Evolutionary conservation across 2,888 invertebrate genomes (phyloP), one percentile per base, ranked within the genome.

Genomic region (Cephus sareptanus): DNA sequence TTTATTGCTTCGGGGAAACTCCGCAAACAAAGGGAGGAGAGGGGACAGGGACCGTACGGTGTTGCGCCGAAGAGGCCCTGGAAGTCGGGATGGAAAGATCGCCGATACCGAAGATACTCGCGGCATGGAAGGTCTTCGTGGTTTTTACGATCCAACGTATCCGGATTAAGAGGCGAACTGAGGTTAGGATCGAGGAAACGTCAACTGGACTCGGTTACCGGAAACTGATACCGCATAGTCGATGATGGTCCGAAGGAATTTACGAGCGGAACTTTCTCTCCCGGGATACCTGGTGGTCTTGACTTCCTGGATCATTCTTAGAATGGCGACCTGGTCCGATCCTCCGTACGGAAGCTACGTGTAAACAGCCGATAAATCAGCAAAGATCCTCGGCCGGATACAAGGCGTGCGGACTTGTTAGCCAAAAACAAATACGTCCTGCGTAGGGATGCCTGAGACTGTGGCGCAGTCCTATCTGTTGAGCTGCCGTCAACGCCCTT

Each of bases 371-470:
- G 35, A 79, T 79, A 76, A 74, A 75, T 79, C 79, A 77, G 79
- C 76, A 15, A 34, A 69, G 68, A 70, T 77, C 34, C 56, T 34
- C 30, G 73, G 76, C 79, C 78, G 78, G 78, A 78, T 78, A 73
- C 35, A 69, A 34, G 76, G 74, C 76, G 76, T 70, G 76, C 37
- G 73, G 69, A 83, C 86, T 87, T 87, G 87, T 88, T 88, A 88
- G 85, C 83, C 81, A 85, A 86, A 88, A 88, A 88, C 88, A 88
- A 88, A 88, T 87, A 87, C 83, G 85, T 83, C 81, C 82, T 35
- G 81, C 80, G 69, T 79, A 71, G 77, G 78, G 77, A 56, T 56
- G 23, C 56, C 56, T 23, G 79, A 83, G 80, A 79, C 80, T 82
- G 83, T 79, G 73, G 74, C 75, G 78, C 33, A 81, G 81, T 81